These are phyloP conservation scores for Luidia sarsii DNA, from an alignment of 53 echinoderm and acorn worm species.

Conservation along the genomic window DNA sequence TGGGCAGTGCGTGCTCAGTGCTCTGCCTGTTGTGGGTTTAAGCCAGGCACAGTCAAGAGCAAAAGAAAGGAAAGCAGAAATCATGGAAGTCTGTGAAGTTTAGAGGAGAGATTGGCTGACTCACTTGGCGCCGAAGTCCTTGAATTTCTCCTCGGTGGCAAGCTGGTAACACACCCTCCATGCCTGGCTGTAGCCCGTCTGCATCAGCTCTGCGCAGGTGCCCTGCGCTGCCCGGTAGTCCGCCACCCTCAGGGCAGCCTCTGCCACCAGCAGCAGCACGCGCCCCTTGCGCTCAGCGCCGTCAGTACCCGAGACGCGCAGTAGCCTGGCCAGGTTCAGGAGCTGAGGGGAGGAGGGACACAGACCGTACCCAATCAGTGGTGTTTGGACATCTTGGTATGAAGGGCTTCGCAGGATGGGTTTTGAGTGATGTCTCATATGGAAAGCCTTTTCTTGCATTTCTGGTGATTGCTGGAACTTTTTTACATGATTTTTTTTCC, in stretches of 20 bases:
- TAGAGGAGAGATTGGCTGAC: background rate
- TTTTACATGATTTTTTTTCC: no score
- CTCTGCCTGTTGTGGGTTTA: no score
- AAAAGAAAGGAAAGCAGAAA: no score
- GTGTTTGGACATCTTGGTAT: no score
- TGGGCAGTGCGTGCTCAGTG: no score
- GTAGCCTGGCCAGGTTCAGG: constrained; percentile 78
- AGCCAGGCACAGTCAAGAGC: no score
- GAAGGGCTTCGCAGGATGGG: no score
- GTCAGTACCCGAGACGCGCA: constrained; percentile 74
- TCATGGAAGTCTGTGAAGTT: background rate
- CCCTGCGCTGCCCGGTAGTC: constrained; percentile 75
- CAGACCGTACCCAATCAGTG: no score
- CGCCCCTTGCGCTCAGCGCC: constrained; percentile 76
- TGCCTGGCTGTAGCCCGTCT: constrained; percentile 65
- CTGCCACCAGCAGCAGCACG: constrained; percentile 72
- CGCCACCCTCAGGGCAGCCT: constrained; percentile 69
- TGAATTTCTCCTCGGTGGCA: constrained; percentile 63
- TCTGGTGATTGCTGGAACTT: no score
- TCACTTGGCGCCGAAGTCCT: constrained; percentile 67
- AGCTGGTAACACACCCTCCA: constrained; percentile 87
- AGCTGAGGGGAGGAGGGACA: no score
- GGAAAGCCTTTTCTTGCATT: no score
- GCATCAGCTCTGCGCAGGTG: constrained; percentile 72
- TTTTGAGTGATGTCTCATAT: no score